Percentiles rank a stretch among this genome's conserved stretches.
phyloP scores from a whole-genome alignment of 2,113 vertebrate genomes.

The Xiphias gladius region DNA sequence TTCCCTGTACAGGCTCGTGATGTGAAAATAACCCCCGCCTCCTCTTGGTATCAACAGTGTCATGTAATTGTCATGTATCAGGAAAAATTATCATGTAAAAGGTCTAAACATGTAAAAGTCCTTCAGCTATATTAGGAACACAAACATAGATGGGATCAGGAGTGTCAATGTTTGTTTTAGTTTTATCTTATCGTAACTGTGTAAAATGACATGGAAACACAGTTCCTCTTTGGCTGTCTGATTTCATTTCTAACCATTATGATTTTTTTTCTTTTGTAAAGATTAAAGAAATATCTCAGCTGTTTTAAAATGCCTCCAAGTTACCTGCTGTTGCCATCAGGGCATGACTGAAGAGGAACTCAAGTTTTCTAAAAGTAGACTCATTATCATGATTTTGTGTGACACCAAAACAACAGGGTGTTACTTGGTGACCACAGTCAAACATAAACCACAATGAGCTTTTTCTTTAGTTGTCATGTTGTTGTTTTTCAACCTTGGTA shows the following conservation, averaged over 20 bases:
- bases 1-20: background rate
- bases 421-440: background rate
- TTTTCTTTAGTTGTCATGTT: background rate
- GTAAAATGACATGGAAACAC: background rate
- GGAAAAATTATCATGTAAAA: background rate
- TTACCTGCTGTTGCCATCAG: background rate
- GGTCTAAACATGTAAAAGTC: background rate
- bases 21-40: background rate
- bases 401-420: background rate
- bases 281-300: background rate
- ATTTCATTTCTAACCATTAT: background rate
- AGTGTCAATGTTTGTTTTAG: conserved; percentile 15
- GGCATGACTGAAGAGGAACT: background rate
- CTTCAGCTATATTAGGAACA: background rate
- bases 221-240: background rate
- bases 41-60: too few relatives aligned
- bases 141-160: background rate
- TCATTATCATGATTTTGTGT: background rate
- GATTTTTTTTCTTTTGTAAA: background rate
- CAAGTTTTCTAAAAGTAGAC: background rate
- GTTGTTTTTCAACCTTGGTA: background rate
- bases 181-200: conserved; percentile 9
- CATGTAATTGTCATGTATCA: too few relatives aligned
- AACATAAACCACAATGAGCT: background rate
- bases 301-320: background rate